Evolutionary conservation across 2,888 invertebrate genomes (phyloP), one percentile per base, ranked within the genome.

Genomic region (Calephelis perditalis): DNA sequence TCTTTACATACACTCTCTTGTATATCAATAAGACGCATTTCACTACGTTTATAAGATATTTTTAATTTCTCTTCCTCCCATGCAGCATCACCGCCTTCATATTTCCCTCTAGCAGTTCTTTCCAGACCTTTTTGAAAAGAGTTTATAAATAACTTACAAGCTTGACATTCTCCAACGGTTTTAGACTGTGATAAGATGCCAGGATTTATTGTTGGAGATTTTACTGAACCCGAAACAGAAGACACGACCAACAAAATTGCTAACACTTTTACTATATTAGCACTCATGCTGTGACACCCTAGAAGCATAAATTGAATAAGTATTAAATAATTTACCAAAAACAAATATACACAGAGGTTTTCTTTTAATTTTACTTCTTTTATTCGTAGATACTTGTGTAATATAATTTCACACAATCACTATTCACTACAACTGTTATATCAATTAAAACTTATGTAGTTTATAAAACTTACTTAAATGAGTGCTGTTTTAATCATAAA

Each of bases 31-130:
- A 98, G 88, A 57, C 99, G 92, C 62, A 98, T 94, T 91, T 98
- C 98, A 79, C 98, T 97, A 9, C 92, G 94, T 66, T 95, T 93
- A 78, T 98, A 98, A 1, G 94, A 93, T 58, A 94, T 94, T 67
- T 95, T 94, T 59, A 96, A 83, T 70, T 96, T 96, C 74, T 96
- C 94, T 79, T 97, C 96, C 78, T 98, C 98, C 97, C 98, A 98
- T 6, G 96, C 97, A 0, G 97, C 94, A 79, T 98, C 98, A 0
- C 98, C 98, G 5, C 98, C 98, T 71, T 96, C 98, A 83, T 95
- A 97, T 80, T 97, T 97, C 10, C 95, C 96, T 70, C 96, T 93
- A n/a, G 94, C 90, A 0, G 98, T 98, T 68, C 92, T 92, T 65
- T 95, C 94, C 67, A 98, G 86, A 3, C 97, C 97, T 93, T 92